Evolutionary conservation across 2,113 vertebrate species (phyloP), one percentile per base, ranked within the genome.

Genomic region (Chaetodon auriga): DNA sequence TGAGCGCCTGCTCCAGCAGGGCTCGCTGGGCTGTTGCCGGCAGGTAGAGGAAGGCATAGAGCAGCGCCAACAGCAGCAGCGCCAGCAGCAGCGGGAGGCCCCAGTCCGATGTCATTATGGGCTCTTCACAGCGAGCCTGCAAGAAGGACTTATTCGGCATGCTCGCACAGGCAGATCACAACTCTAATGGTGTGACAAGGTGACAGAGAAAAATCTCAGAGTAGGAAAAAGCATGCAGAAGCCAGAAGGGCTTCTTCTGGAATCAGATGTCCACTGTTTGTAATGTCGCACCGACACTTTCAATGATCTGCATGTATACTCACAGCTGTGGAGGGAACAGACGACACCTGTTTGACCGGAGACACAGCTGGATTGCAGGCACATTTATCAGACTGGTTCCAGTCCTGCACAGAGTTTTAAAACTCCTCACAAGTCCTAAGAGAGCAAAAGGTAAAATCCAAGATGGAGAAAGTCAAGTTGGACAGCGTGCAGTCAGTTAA

Each of bases 41-140:
- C 69, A 96, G 91, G 84, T 96, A 96, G 48, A 96, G 90, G 87
- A 96, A 96, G 53, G 90, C 79, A 4, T 96, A 96, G 72, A 96
- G 53, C 23, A 96, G 86, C 0, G 87, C 93, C 84, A 96, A 91
- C 41, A 96, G 41, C 21, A 96, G 81, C 72, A 96, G 90, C 15
- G 95, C 95, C 69, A 96, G 85, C 53, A 94, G 81, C 70, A 96
- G 88, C 13, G 92, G 93, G 48, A 96, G 0, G 16, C 95, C 94
- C 95, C 96, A 96, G 86, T 95, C 92, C 0, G 94, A 91, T 0
- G 94, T 93, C 88, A 96, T 90, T 54, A 96, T 77, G 3, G 96
- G 94, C 85, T 96, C 92, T 0, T 94, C 90, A 23, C 95, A 96
- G 25, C 95, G 94, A 21, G 95, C 95, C 83, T 96, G 95, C 61